phyloP scores from a whole-genome alignment of 2,888 invertebrate genomes.

The Drosophila helvetica region DNA sequence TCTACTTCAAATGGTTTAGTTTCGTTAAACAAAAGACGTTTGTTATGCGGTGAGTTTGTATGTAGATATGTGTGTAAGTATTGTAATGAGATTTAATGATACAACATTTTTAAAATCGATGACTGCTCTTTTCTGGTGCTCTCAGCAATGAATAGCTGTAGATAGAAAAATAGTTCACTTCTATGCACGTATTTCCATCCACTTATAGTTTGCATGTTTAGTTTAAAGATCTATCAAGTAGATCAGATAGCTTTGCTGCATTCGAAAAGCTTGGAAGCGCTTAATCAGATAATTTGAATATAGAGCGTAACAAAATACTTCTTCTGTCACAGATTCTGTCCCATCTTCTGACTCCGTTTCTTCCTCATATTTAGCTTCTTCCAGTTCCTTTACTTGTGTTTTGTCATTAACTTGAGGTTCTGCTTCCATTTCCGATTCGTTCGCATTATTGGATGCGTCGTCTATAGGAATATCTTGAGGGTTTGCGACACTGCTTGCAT shows the following conservation, averaged over 20 bases:
- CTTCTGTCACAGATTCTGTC: conserved; percentile 15
- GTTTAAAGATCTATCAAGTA: neutral
- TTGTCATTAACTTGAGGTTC: conserved; percentile 2
- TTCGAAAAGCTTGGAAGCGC: conserved; percentile 9
- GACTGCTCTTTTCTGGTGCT: neutral
- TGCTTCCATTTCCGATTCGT: neutral
- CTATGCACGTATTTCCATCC: neutral
- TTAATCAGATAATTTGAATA: neutral
- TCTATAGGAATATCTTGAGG: neutral
- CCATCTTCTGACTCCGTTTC: conserved; percentile 4
- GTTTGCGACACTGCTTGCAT: neutral
- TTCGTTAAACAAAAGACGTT: neutral
- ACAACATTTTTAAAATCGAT: neutral
- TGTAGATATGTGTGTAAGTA: neutral
- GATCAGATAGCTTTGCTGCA: conserved; percentile 4
- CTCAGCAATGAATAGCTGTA: neutral
- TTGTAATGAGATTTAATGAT: neutral
- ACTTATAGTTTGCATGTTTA: neutral
- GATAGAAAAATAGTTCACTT: neutral
- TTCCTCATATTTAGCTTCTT: conserved; percentile 1
- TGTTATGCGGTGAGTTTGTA: neutral
- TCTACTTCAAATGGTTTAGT: neutral
- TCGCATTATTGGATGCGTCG: neutral
- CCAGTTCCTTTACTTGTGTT: conserved; percentile 4
- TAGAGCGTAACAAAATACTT: conserved; percentile 27